phyloP scores from a whole-genome alignment of 2,797 vertebrate genomes.

The Argentina silus region DNA sequence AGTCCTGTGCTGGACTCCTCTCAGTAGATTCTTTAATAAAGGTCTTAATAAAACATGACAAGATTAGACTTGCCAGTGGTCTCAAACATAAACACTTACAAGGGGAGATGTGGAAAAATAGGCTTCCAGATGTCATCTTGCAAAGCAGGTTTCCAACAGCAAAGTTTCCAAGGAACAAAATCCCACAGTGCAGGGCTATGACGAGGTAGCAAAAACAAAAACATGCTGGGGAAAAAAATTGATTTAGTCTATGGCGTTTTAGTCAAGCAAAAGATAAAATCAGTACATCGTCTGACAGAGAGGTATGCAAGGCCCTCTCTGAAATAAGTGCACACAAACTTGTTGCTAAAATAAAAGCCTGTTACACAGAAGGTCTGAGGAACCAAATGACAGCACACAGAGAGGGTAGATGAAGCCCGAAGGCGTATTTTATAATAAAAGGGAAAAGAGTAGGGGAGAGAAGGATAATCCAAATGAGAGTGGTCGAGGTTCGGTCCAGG shows the following conservation, averaged over 20 bases:
- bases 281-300: slow-evolving; percentile 50
- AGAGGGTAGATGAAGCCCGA: too few relatives aligned
- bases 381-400: too few relatives aligned
- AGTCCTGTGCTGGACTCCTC: slow-evolving; percentile 32
- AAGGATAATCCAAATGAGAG: too few relatives aligned
- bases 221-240: slow-evolving; percentile 27
- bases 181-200: slow-evolving; percentile 77
- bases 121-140: slow-evolving; percentile 78
- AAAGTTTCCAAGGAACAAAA: slow-evolving; percentile 83
- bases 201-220: slow-evolving; percentile 37
- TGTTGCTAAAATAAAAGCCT: slow-evolving; percentile 44
- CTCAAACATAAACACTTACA: slow-evolving; percentile 75
- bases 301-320: slow-evolving; percentile 49
- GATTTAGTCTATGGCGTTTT: slow-evolving; percentile 54
- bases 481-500: too few relatives aligned
- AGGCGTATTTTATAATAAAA: too few relatives aligned
- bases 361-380: neutral
- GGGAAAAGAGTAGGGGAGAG: too few relatives aligned
- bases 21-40: slow-evolving; percentile 47
- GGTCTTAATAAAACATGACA: slow-evolving; percentile 59
- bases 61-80: slow-evolving; percentile 55
- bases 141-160: slow-evolving; percentile 78
- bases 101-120: slow-evolving; percentile 72
- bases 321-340: slow-evolving; percentile 33
- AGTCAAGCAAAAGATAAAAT: slow-evolving; percentile 68